A percentile compares a stretch with the other conserved stretches of the same genome.
phyloP scores from a whole-genome alignment of 2,113 vertebrate genomes.

The Octodon degus region DNA sequence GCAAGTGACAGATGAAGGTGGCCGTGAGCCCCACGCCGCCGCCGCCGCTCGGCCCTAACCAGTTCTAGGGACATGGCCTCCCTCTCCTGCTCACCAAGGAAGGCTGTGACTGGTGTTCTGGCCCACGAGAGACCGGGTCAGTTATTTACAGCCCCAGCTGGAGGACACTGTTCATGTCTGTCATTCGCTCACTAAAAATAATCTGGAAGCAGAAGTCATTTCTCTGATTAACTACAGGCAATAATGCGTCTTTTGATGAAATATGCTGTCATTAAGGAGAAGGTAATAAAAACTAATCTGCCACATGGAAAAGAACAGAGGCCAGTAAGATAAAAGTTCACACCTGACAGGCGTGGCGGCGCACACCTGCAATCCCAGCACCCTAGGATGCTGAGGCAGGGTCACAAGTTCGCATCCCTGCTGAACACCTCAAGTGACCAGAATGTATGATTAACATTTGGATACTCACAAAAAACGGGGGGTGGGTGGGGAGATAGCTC shows the following conservation, averaged over 20 bases:
- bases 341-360: not conserved
- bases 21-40: rapidly evolving
- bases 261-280: not conserved
- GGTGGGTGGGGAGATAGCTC: no score
- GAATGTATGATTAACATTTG: not conserved
- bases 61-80: no score
- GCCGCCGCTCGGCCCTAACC: not conserved
- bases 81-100: no score
- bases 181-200: not conserved
- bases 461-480: no score
- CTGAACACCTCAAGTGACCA: not conserved
- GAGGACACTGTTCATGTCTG: not conserved
- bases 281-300: not conserved
- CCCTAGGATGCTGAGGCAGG: not conserved
- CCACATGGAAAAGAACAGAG: not conserved
- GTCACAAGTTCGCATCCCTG: not conserved
- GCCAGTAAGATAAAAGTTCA: not conserved
- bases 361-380: not conserved
- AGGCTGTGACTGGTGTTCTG: no score
- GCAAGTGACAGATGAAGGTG: not conserved
- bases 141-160: not conserved
- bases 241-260: not conserved
- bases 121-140: not conserved
- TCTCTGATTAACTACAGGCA: not conserved
- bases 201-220: not conserved